Conservation (phyloP, 2,797 vertebrate genomes). For the Squalus acanthias region DNA sequence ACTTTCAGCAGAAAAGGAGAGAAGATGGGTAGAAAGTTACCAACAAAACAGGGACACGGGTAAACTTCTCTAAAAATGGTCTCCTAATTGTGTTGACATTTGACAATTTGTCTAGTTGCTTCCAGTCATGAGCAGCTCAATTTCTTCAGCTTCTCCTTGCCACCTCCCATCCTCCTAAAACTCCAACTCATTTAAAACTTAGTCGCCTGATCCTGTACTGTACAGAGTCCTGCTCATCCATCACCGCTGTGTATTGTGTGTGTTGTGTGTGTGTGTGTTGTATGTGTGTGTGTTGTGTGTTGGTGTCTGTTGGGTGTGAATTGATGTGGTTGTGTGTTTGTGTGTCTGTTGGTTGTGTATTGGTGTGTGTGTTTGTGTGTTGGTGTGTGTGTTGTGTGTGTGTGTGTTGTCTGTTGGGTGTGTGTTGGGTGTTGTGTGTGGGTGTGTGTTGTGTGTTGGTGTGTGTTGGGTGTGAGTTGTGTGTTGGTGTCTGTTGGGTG, state of each 20-base stretch:
- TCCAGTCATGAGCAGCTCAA: neutral
- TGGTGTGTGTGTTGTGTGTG: too few relatives aligned
- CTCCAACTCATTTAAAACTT: neutral
- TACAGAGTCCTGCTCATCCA: neutral
- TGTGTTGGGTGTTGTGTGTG: too few relatives aligned
- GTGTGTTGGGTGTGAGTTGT: too few relatives aligned
- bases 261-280: neutral
- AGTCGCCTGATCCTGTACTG: neutral
- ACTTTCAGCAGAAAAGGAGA: neutral
- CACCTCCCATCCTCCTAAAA: neutral
- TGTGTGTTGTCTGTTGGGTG: neutral
- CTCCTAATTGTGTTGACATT: neutral
- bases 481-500: too few relatives aligned
- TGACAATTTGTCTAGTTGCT: neutral
- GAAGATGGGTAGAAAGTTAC: neutral
- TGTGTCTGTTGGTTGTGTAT: neutral
- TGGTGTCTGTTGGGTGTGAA: too few relatives aligned
- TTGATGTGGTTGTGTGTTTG: too few relatives aligned
- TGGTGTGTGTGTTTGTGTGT: neutral
- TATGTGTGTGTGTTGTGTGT: too few relatives aligned
- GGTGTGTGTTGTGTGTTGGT: too few relatives aligned
- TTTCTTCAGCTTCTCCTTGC: neutral
- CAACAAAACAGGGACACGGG: neutral
- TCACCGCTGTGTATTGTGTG: neutral
- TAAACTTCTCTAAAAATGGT: neutral